A percentile compares a stretch with the other conserved stretches of the same genome.
Evolutionary conservation across 2,888 invertebrate species (phyloP).

Genomic region (Uropetala carovei): DNA sequence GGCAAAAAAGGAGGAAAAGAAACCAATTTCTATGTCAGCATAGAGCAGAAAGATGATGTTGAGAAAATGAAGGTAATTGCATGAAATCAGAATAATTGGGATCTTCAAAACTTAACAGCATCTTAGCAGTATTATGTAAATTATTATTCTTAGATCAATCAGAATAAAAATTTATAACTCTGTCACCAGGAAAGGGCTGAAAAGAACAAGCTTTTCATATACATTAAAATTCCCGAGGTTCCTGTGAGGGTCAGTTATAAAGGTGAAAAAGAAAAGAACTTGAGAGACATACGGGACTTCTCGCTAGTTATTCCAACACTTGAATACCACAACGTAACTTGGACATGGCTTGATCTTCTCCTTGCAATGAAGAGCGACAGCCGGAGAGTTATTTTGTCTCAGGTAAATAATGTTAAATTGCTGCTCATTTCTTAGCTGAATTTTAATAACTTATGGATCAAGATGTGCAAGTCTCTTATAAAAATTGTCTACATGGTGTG

Average conservation of each 20-base stretch:
- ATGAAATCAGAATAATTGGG: no score
- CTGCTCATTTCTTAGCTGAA: no score
- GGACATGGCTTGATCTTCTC: constrained; percentile 99
- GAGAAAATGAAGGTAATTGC: constrained; percentile 92
- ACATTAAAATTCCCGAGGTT: constrained; percentile 99
- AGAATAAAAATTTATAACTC: constrained; percentile 24
- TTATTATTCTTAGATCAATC: background rate
- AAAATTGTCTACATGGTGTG: background rate
- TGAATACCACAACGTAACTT: constrained; percentile 99
- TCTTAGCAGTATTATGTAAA: no score
- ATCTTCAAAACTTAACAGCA: no score
- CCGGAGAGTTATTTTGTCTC: constrained; percentile 89
- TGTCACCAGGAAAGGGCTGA: constrained; percentile 92
- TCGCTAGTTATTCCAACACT: constrained; percentile 95
- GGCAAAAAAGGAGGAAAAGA: constrained; percentile 79
- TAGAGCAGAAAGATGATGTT: constrained; percentile 93
- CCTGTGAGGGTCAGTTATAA: constrained; percentile 95
- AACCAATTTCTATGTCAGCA: constrained; percentile 92
- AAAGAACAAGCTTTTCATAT: constrained; percentile 98
- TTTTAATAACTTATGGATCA: no score
- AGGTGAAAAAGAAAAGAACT: constrained; percentile 98
- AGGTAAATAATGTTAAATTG: constrained; percentile 75
- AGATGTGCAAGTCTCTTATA: no score
- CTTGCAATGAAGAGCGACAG: constrained; percentile 97
- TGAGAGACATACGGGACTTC: constrained; percentile 96